Evolutionary conservation across 2,797 vertebrate species (phyloP).

Genomic region (Typhlichthys subterraneus): DNA sequence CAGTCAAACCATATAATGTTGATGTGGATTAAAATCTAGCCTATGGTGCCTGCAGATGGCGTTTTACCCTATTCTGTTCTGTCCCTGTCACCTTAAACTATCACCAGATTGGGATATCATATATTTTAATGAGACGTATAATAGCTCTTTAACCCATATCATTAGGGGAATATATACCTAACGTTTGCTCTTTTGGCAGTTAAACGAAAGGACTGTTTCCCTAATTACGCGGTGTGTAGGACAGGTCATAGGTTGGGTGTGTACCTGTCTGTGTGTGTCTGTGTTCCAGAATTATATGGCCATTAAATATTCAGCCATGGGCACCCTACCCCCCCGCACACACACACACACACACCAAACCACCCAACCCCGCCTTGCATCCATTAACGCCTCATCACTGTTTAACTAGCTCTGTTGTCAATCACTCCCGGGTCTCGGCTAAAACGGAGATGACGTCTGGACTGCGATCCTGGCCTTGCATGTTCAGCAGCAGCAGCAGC

Average conservation of each 20-base stretch:
- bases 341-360: not conserved
- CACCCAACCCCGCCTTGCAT: constrained; percentile 67
- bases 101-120: constrained; percentile 79
- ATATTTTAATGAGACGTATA: constrained; percentile 86
- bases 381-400: constrained; percentile 80
- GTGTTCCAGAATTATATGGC: constrained; percentile 80
- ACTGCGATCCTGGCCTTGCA: constrained; percentile 51
- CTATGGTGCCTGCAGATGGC: constrained; percentile 49
- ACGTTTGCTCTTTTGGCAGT: constrained; percentile 78
- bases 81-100: constrained; percentile 74
- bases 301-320: constrained; percentile 80
- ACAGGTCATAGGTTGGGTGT: constrained; percentile 77
- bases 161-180: constrained; percentile 80
- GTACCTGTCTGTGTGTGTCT: constrained; percentile 49
- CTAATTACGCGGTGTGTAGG: constrained; percentile 80
- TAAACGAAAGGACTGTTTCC: constrained; percentile 78
- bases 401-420: constrained; percentile 84
- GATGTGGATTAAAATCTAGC: constrained; percentile 45
- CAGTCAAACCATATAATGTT: constrained; percentile 28
- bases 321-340: constrained; percentile 17
- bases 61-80: constrained; percentile 60
- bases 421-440: constrained; percentile 68
- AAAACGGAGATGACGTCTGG: constrained; percentile 59
- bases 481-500: constrained; percentile 31
- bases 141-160: constrained; percentile 83